Percentiles rank a stretch among this genome's conserved stretches.
Evolutionary conservation across 2,113 vertebrate genomes (phyloP).

Genomic region (Gulo gulo): DNA sequence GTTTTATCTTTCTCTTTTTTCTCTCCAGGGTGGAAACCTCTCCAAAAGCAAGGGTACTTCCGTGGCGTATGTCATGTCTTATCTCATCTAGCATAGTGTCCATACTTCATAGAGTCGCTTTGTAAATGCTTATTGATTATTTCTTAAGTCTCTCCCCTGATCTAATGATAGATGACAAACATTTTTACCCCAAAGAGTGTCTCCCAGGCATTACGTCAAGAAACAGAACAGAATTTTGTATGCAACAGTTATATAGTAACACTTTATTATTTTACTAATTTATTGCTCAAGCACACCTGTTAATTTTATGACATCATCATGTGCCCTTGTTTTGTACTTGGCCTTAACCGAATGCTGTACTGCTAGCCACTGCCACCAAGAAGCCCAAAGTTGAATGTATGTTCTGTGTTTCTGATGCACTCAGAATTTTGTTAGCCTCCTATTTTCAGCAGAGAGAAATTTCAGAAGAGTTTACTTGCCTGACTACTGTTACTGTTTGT

Average conservation of each 20-base stretch:
- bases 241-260: not conserved
- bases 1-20: not conserved
- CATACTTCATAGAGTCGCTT: not conserved
- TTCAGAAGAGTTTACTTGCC: not conserved
- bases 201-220: not conserved
- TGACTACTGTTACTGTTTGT: not conserved
- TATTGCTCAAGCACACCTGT: not conserved
- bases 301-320: not conserved
- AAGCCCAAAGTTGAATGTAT: not conserved
- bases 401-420: not conserved
- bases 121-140: not conserved
- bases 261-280: not conserved
- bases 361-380: fast-evolving
- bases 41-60: not conserved
- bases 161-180: not conserved
- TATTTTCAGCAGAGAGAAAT: not conserved
- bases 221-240: not conserved
- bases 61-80: not conserved
- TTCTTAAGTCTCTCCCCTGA: not conserved
- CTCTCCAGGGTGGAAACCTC: not conserved
- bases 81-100: not conserved
- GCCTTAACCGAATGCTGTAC: not conserved
- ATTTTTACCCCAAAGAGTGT: not conserved
- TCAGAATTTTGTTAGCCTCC: not conserved
- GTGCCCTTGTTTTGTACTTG: not conserved